phyloP scores from a whole-genome alignment of 2,888 invertebrate species.

The Pterostichus niger region DNA sequence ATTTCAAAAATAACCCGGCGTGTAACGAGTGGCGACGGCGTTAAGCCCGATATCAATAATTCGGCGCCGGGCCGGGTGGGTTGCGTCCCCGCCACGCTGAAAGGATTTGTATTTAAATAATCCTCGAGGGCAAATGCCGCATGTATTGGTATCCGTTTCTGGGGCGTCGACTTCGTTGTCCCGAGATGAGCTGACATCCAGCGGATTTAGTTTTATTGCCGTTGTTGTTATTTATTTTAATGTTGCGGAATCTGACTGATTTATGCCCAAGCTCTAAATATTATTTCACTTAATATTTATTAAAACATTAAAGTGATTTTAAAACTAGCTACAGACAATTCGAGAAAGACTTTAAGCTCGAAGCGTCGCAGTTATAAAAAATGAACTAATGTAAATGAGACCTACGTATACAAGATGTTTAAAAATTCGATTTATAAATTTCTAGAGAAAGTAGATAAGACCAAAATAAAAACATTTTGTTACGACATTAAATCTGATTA shows the following conservation, averaged over 20 bases:
- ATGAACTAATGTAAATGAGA: too few species aligned
- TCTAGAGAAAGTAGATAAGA: too few species aligned
- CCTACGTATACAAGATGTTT: too few species aligned
- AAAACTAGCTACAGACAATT: background rate
- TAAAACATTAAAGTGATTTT: too few species aligned
- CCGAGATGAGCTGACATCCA: conserved; percentile 14
- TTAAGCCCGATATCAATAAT: conserved; percentile 56
- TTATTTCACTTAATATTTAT: too few species aligned
- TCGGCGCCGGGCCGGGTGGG: conserved; percentile 24
- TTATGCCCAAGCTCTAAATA: background rate
- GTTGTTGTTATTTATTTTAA: conserved; percentile 19
- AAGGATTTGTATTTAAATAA: conserved; percentile 62
- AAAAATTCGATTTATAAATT: too few species aligned
- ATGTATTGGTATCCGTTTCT: conserved; percentile 37
- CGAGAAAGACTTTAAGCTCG: too few species aligned
- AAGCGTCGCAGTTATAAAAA: too few species aligned
- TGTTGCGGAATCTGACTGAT: background rate
- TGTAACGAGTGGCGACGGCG: conserved; percentile 7
- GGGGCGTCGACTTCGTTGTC: conserved; percentile 27
- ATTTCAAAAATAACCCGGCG: background rate
- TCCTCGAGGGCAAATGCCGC: conserved; percentile 53
- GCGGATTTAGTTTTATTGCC: conserved; percentile 36
- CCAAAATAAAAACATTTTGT: too few species aligned
- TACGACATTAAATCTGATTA: too few species aligned
- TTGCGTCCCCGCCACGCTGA: conserved; percentile 27